Evolutionary conservation across 2,888 invertebrate species (phyloP), one percentile per base, ranked within the genome.

Genomic region (Drosophila mimica): DNA sequence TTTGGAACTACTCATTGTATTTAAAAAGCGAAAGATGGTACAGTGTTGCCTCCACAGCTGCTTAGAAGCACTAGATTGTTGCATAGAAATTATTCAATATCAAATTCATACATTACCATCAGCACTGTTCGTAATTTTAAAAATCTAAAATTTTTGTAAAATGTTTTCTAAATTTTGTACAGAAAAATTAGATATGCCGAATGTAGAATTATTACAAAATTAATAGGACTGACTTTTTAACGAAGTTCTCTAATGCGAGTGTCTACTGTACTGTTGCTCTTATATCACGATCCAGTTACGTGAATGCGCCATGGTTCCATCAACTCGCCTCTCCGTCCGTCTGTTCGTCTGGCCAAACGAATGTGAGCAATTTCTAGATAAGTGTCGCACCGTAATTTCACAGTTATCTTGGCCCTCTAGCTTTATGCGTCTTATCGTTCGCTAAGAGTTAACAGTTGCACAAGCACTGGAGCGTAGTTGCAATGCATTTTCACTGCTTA

Each of bases 351-450:
- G 53, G 48, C 61, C 43, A 73, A 74, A 51, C 43, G 61, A 63
- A 28, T 54, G n/a, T 28, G 28, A 8, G 28, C 25, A 48, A 79
- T 49, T 60, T 59, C 51, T 65, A 80, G 85, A 83, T 83, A 87
- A 82, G 63, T 46, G 48, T 33, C 38, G 11, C 17, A 11, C 51
- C 65, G 51, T 25, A 60, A 72, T 68, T 70, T 70, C 62, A 54
- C 51, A 57, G 67, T 56, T 77, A 85, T 72, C 79, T 61, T n/a
- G 31, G 25, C 36, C 43, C 17, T 25, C 52, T 57, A 56, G n/a
- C 57, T 58, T 43, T 73, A 63, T 71, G 64, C 36, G 25, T n/a
- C 75, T 80, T 81, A 84, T 77, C 82, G 53, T 15, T 9, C 20
- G n/a, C 30, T 40, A 28, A 38, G 38, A 20, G 31, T 6, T 17